phyloP scores from a whole-genome alignment of 2,113 vertebrate species.

The Motacilla tschutschensis region DNA sequence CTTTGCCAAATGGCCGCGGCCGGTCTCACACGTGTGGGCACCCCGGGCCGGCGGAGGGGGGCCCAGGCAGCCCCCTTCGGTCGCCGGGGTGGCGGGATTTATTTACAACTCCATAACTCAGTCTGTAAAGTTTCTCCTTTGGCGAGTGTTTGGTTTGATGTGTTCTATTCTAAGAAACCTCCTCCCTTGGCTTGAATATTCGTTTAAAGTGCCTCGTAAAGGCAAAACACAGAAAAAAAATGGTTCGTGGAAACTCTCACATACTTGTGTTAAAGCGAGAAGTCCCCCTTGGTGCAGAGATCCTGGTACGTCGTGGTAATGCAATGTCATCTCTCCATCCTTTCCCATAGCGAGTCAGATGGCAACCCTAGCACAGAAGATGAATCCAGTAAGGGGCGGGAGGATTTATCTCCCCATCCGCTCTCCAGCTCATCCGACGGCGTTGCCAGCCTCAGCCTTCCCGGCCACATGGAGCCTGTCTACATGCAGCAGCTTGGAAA shows the following conservation, averaged over 20 bases:
- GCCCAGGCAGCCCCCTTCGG: neutral
- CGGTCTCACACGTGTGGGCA: neutral
- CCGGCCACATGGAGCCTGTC: slow-evolving; percentile 83
- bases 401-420: slow-evolving; percentile 91
- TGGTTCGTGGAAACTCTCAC: fast-evolving
- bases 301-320: fast-evolving
- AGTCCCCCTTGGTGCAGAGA: neutral
- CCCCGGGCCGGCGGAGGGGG: neutral
- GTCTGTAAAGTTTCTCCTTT: neutral
- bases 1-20: slow-evolving; percentile 40
- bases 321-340: slow-evolving; percentile 47
- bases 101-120: neutral
- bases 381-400: slow-evolving; percentile 96
- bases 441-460: slow-evolving; percentile 80
- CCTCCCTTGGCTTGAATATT: neutral
- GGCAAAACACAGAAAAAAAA: neutral
- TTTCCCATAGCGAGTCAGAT: slow-evolving; percentile 86
- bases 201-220: neutral
- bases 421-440: slow-evolving; percentile 87
- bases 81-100: neutral
- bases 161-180: neutral
- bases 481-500: slow-evolving; percentile 97
- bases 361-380: slow-evolving; percentile 98
- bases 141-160: neutral
- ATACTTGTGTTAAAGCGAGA: neutral